phyloP scores from a whole-genome alignment of 2,888 invertebrate genomes.

The Drosophila rellima region DNA sequence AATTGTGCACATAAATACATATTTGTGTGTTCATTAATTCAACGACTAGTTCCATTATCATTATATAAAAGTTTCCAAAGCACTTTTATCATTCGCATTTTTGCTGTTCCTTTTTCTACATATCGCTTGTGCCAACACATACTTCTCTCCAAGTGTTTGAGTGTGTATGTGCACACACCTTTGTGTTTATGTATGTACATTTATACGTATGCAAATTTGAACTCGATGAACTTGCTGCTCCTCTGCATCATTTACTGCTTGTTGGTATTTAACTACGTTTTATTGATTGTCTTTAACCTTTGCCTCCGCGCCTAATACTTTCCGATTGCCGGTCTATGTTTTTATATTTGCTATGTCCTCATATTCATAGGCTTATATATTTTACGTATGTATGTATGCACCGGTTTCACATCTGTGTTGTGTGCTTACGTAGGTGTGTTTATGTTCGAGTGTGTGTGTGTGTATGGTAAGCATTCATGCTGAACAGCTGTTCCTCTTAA shows the following conservation, averaged over 20 bases:
- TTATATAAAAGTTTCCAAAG: slow-evolving; percentile 31
- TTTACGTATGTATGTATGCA: slow-evolving; percentile 5
- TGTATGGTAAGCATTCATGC: slow-evolving; percentile 46
- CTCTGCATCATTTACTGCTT: slow-evolving; percentile 29
- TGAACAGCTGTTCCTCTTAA: slow-evolving; percentile 69
- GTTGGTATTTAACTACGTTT: slow-evolving; percentile 16
- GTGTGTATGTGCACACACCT: slow-evolving; percentile 12
- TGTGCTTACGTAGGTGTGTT: slow-evolving; percentile 6
- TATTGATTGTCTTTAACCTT: slow-evolving; percentile 68
- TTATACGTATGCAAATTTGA: slow-evolving; percentile 47
- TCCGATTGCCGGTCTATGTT: slow-evolving; percentile 47
- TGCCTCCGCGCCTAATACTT: slow-evolving; percentile 9
- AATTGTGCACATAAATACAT: slow-evolving; percentile 8
- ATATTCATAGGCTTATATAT: slow-evolving; percentile 27
- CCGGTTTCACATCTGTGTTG: slow-evolving; percentile 24
- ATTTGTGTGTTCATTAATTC: slow-evolving; percentile 21
- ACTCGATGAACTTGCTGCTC: slow-evolving; percentile 23
- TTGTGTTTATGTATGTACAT: slow-evolving; percentile 11
- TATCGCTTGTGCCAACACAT: slow-evolving; percentile 10
- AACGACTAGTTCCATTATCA: slow-evolving; percentile 48
- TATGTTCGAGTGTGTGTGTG: slow-evolving; percentile 5
- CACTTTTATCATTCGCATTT: slow-evolving; percentile 25
- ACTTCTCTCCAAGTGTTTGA: not conserved
- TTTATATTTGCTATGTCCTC: slow-evolving; percentile 43
- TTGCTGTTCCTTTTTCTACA: slow-evolving; percentile 11